These are phyloP conservation scores for Manacus vitellinus DNA, from an alignment of 2,113 vertebrate species.

Conservation along the genomic window DNA sequence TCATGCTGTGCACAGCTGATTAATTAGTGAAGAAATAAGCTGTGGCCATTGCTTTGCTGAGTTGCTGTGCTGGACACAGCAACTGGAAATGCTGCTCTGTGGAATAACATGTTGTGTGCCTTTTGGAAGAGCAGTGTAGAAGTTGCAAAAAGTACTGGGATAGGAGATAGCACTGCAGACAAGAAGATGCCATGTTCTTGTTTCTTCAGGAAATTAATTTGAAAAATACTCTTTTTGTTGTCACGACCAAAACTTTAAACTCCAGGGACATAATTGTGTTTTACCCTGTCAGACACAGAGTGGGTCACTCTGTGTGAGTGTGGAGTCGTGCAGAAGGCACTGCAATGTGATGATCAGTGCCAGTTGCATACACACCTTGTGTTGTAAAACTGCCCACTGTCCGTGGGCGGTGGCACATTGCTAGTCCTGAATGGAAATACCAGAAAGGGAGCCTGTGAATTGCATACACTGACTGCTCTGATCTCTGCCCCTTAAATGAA, in stretches of 20 bases:
- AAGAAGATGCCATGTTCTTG: neutral
- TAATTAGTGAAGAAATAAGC: neutral
- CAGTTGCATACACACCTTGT: neutral
- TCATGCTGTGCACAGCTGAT: too few relatives aligned
- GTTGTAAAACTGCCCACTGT: neutral
- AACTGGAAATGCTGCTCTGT: neutral
- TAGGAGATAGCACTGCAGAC: neutral
- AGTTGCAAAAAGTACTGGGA: neutral
- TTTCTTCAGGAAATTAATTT: neutral
- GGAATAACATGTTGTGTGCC: neutral
- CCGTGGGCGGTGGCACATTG: accelerated
- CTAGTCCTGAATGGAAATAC: neutral
- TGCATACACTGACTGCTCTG: neutral
- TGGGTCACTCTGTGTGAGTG: neutral
- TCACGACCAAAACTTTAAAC: neutral
- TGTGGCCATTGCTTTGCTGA: neutral
- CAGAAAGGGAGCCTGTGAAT: neutral
- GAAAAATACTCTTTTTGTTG: neutral
- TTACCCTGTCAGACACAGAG: neutral
- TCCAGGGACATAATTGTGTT: neutral
- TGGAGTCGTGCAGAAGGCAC: neutral
- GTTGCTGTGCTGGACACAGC: neutral
- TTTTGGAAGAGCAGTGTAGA: neutral
- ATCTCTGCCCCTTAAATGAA: neutral
- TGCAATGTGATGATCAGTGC: neutral